Evolutionary conservation across 2,113 vertebrate species (phyloP).

Genomic region (Upupa epops): DNA sequence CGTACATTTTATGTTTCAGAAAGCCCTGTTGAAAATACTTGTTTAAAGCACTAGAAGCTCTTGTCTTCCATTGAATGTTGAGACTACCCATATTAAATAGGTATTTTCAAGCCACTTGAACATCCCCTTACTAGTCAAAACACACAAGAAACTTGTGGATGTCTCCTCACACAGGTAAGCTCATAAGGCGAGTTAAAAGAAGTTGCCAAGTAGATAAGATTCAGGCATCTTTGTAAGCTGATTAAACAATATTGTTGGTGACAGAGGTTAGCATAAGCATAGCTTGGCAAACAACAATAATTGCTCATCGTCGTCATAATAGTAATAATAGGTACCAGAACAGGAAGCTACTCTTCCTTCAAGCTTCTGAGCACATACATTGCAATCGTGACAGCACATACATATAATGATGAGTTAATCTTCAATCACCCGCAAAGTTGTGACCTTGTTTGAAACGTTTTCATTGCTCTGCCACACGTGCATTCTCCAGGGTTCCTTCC

Average conservation of each 20-base stretch:
- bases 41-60: neutral
- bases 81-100: neutral
- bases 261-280: neutral
- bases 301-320: neutral
- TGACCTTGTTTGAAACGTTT: constrained; percentile 7
- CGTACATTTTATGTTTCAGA: neutral
- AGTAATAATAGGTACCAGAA: constrained; percentile 18
- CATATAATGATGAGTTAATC: constrained; percentile 33
- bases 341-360: constrained; percentile 56
- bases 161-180: neutral
- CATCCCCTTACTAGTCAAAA: neutral
- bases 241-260: constrained; percentile 37
- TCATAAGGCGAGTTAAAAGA: neutral
- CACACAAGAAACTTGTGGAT: neutral
- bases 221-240: neutral
- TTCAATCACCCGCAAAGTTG: constrained; percentile 35
- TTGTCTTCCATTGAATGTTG: neutral
- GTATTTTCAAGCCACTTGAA: neutral
- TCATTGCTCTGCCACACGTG: neutral
- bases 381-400: constrained; percentile 38
- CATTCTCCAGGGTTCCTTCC: neutral
- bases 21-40: neutral
- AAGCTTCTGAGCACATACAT: neutral
- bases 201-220: neutral
- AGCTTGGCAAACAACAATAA: constrained; percentile 33